These are phyloP conservation scores for Sarotherodon lohbergeri DNA, from an alignment of 2,113 vertebrate genomes.

Conservation along the genomic window DNA sequence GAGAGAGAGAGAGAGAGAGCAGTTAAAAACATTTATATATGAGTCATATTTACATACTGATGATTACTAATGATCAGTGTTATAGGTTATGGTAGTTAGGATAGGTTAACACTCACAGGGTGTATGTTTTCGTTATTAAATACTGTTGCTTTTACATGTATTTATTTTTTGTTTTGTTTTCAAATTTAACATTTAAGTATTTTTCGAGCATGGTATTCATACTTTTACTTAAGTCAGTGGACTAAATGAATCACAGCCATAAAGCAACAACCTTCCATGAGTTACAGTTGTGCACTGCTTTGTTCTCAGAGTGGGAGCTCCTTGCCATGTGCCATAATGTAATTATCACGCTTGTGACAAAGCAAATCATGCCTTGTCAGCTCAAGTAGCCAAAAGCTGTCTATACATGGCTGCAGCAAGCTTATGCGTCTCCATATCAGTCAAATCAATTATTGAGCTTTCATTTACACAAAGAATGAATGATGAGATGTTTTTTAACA, in stretches of 20 bases:
- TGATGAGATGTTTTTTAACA: not conserved
- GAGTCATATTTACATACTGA: not conserved
- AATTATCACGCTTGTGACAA: slow-evolving; percentile 39
- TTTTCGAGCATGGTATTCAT: not conserved
- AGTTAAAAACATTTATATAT: not conserved
- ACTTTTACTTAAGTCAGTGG: not conserved
- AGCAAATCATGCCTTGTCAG: not conserved
- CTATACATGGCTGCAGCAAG: not conserved
- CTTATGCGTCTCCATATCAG: not conserved
- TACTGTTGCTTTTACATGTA: not conserved
- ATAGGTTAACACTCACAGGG: not conserved
- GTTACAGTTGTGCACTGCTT: not conserved
- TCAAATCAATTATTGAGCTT: not conserved
- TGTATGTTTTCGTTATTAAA: not conserved
- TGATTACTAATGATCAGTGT: fast-evolving
- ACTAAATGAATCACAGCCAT: not conserved
- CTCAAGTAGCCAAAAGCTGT: slow-evolving; percentile 14
- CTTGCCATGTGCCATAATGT: not conserved
- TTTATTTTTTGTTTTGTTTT: not conserved
- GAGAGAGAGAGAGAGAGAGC: not conserved
- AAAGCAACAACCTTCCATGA: not conserved
- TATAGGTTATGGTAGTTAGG: not conserved
- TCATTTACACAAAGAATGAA: not conserved
- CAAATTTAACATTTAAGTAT: not conserved
- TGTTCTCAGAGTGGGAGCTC: not conserved